Evolutionary conservation across 2,113 vertebrate genomes (phyloP), one percentile per base, ranked within the genome.

Genomic region (Alaudala cheleensis): DNA sequence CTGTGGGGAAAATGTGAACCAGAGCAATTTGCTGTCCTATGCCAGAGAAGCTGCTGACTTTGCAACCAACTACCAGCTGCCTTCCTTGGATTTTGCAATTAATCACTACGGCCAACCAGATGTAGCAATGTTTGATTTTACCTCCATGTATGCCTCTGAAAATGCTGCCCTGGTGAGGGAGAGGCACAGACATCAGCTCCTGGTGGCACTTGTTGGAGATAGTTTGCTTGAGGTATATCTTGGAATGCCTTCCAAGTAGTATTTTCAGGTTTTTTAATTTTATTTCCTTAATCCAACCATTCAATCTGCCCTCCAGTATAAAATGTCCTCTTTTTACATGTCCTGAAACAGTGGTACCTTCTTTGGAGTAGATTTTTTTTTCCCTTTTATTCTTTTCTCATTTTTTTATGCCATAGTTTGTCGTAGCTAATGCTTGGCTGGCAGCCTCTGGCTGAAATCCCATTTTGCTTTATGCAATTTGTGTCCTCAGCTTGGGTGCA

Each of bases 111-210:
- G 98, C 62, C 99, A 99, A 93, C 98, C 99, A 13, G 99, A 99
- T 21, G 99, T 99, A 83, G 99, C 99, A 49, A 99, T 99, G 99
- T 99, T 99, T 47, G 99, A 99, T 97, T 99, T 99, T 94, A 99
- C 99, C 37, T 99, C 97, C 97, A 99, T 99, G 99, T 98, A 99
- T 13, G 99, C 99, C 25, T 99, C 99, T 1, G 99, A 99, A 97
- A 99, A 99, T 0, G 99, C 99, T 0, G 99, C 99, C 0, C 97
- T 99, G 72, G 98, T 99, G 95, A 98, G 99, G 58, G 99, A 99
- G 95, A 97, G 99, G 26, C 98, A 98, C 88, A 98, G 99, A 25
- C 99, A 99, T 97, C 98, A 98, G 67, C 98, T 99, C 44, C 98
- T 99, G 40, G 99, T 99, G 47, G 98, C 99, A 0, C 98, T 99